These are phyloP conservation scores for Mongoloraphidia duomilia DNA, from an alignment of 2,888 invertebrate genomes.

Conservation along the genomic window DNA sequence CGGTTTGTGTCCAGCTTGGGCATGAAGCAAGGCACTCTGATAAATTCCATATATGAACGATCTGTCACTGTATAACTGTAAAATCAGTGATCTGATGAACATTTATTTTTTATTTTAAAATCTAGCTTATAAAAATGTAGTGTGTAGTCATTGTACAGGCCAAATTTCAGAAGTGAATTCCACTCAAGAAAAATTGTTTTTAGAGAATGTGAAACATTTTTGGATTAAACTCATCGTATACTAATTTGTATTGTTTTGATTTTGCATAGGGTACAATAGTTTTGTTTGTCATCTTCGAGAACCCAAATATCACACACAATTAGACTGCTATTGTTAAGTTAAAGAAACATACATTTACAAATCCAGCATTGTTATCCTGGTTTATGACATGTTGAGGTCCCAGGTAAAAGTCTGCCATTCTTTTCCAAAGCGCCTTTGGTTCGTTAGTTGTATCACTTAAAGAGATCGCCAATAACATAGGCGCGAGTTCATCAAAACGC, in stretches of 20 bases:
- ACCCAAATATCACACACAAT: no score
- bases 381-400: conserved; percentile 14
- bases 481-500: conserved; percentile 18
- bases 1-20: conserved; percentile 23
- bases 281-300: no score
- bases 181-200: not conserved
- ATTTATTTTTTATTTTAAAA: no score
- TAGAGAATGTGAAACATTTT: not conserved
- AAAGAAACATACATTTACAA: conserved; percentile 20
- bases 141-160: no score
- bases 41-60: conserved; percentile 32
- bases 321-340: not conserved
- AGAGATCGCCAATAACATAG: conserved; percentile 16
- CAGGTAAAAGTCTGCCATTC: conserved; percentile 20
- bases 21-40: conserved; percentile 24
- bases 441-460: conserved; percentile 15
- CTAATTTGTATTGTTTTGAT: no score
- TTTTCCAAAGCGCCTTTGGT: conserved; percentile 13
- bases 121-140: no score
- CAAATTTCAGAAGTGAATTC: no score
- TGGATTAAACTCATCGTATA: no score
- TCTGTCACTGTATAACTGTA: conserved; percentile 34
- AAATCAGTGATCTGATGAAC: not conserved
- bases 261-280: no score
- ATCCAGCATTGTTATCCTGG: conserved; percentile 18